Evolutionary conservation across 1,140 invertebrate species (phyloP), one percentile per base, ranked within the genome.

Genomic region (Caenorhabditis brenneri): DNA sequence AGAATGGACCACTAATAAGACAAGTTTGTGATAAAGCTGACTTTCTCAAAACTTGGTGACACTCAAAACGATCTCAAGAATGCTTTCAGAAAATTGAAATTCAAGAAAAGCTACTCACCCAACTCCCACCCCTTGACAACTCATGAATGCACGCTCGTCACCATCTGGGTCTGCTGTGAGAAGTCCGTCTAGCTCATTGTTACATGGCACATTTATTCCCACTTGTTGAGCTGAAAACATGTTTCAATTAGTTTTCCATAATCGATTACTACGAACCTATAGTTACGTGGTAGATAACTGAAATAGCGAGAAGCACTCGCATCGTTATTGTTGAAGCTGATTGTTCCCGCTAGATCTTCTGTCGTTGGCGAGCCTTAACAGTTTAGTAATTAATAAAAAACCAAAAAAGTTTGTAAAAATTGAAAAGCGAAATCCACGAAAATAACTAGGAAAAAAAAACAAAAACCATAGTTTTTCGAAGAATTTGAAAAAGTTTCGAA

Each of bases 101-200:
- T n/a, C n/a, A n/a, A 0, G 19, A 80, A 12, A 19, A 3, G 31
- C 6, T 27, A 48, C 33, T 83, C 24, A 88, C 82, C 85, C 81
- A 24, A 88, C 83, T 33, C 84, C 87, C 16, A 88, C 86, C 29
- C 83, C 83, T 22, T 83, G 79, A 60, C 87, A 88, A 29, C 84
- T 49, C 60, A 88, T 53, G 58, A 87, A 88, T 2, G 87, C 84
- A 36, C 81, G 49, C 19, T 83, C 33, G 58, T 84, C 82, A 9
- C 83, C 82, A 42, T 85, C 69, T 19, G 87, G 84, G 80, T 88
- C 83, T 6, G 81, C 79, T 24, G 87, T 81, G n/a, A 88, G 82
- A 4, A 88, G 82, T 33, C 88, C 81, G 51, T 88, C 87, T 19
- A 84, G 69, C n/a, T 88, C 87, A 24, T 83, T 83, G 39, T 83